Evolutionary conservation across 2,113 vertebrate genomes (phyloP).

Genomic region (Oncorhynchus gorbuscha): DNA sequence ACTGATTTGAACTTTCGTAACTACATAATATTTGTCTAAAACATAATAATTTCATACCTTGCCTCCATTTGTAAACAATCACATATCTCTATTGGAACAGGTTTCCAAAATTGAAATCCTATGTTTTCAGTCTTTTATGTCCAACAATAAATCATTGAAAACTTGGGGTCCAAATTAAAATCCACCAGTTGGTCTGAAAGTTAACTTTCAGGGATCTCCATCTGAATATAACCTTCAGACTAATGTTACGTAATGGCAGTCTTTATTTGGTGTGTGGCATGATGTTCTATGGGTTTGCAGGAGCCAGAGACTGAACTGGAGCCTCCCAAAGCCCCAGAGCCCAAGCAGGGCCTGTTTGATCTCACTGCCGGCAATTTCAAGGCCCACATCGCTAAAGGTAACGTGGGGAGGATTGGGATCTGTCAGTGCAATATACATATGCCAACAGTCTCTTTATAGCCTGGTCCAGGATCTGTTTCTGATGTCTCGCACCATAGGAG

Average conservation of each 20-base stretch:
- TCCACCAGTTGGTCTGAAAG: too few relatives aligned
- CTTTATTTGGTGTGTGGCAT: slow-evolving; percentile 1
- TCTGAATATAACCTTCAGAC: neutral
- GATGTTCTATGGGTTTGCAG: slow-evolving; percentile 54
- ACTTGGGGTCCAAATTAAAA: too few relatives aligned
- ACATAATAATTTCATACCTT: too few relatives aligned
- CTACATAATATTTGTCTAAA: too few relatives aligned
- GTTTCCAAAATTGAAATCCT: too few relatives aligned
- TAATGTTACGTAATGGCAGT: neutral
- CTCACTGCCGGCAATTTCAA: slow-evolving; percentile 86
- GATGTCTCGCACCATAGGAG: too few relatives aligned
- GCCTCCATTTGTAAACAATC: too few relatives aligned
- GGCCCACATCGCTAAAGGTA: slow-evolving; percentile 87
- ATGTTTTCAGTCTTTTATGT: too few relatives aligned
- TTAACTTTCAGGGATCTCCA: neutral
- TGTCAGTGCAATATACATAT: neutral
- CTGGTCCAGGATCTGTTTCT: neutral
- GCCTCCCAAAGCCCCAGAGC: slow-evolving; percentile 80
- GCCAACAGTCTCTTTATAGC: neutral
- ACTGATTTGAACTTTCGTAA: too few relatives aligned
- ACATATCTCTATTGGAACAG: too few relatives aligned
- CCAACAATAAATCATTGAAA: too few relatives aligned
- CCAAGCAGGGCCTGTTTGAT: slow-evolving; percentile 92
- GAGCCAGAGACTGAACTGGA: slow-evolving; percentile 76
- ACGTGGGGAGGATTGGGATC: neutral